Conservation (phyloP, 2,888 invertebrate species). For the Drosophila greeni region DNA sequence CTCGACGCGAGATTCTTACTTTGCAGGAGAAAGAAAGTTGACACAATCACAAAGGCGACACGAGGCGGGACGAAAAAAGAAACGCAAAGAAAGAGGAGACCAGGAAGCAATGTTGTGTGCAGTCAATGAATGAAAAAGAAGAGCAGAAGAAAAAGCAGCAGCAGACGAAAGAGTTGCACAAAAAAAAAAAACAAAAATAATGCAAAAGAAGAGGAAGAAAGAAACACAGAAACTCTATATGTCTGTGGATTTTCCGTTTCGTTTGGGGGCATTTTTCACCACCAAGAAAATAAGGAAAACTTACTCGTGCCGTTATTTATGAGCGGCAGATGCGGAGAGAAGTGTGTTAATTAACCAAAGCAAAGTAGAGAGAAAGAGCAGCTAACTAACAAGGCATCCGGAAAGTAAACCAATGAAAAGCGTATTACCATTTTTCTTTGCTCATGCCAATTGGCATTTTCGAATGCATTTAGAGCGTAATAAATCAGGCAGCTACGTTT, state of each 20-base stretch:
- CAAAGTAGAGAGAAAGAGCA: constrained; percentile 9
- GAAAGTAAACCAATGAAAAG: constrained; percentile 53
- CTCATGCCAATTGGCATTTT: constrained; percentile 25
- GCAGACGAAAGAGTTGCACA: constrained; percentile 28
- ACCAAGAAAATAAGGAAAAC: constrained; percentile 46
- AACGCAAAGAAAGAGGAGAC: constrained; percentile 54
- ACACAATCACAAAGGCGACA: constrained; percentile 37
- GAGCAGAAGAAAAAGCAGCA: constrained; percentile 3
- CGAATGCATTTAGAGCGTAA: constrained; percentile 40
- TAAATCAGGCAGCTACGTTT: constrained; percentile 17
- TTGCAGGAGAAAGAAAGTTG: constrained; percentile 50
- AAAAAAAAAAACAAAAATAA: constrained; percentile 4
- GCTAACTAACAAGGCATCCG: constrained; percentile 44
- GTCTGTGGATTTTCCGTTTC: constrained; percentile 36
- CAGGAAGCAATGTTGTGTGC: constrained; percentile 54
- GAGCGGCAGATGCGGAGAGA: constrained; percentile 42
- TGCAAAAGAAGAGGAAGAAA: constrained; percentile 6
- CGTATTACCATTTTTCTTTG: constrained; percentile 41
- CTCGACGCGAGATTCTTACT: constrained; percentile 26
- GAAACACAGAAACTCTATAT: constrained; percentile 17
- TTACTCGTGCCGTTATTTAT: constrained; percentile 61
- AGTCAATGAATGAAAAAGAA: constrained; percentile 52
- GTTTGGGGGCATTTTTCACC: constrained; percentile 35
- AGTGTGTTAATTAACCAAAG: constrained; percentile 66
- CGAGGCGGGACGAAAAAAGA: constrained; percentile 25